Evolutionary conservation across 2,797 vertebrate species (phyloP), one percentile per base, ranked within the genome.

Genomic region (Syncerus caffer): DNA sequence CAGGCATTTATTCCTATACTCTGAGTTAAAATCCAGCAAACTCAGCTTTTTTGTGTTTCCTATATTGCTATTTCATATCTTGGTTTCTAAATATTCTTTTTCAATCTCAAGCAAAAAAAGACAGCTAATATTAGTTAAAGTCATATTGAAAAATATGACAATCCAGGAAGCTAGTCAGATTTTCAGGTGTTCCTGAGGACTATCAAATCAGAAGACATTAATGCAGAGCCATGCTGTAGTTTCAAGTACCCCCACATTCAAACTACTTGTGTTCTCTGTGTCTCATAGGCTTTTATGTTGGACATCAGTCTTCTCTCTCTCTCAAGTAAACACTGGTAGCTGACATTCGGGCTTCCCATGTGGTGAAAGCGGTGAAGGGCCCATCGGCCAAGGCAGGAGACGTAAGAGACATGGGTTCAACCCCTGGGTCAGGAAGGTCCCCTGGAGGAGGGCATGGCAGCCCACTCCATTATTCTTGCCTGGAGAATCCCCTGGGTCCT

Each of bases 11-110:
- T 47, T 93, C 38, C 6, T 85, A 7, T 53, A 76, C 80, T 93
- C 62, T 71, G 45, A 92, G 85, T 84, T 91, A 86, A 93, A 97
- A 93, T 87, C 23, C 58, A 76, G 12, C 64, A 67, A 76, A 88
- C 53, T 91, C 47, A 90, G 67, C 38, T 95, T 57, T 87, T 93
- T 93, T 85, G 19, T 82, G 16, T 85, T 91, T 79, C 53, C 12
- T 13, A 16, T 64, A 17, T 86, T 89, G 17, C 15, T 89, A 74
- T 62, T 74, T 94, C 16, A 27, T 57, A 76, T 15, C 10, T 14
- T 89, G 13, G 64, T 92, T 94, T 95, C 42, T 93, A 92, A 95
- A 62, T 87, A 53, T 47, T 62, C n/a, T 83, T 97, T 96, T 90
- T 93, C 38, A 88, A 86, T 64, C 2, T 16, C 11, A 76, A 58